Evolutionary conservation across 2,888 invertebrate species (phyloP).

Genomic region (Euproctis similis): DNA sequence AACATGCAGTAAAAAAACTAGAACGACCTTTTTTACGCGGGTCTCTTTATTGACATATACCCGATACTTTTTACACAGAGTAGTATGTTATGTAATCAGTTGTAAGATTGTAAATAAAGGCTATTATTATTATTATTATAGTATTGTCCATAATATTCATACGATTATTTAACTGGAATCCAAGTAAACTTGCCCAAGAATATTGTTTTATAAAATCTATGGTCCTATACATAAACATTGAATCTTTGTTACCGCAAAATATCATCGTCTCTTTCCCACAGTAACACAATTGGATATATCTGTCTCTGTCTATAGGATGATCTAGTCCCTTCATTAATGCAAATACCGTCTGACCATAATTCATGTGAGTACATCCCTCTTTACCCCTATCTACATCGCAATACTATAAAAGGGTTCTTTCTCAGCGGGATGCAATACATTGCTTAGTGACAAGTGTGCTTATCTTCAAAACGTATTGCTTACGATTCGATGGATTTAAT

Average conservation of each 20-base stretch:
- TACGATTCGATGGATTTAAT: slow-evolving; percentile 25
- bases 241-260: slow-evolving; percentile 20
- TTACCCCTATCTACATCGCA: no score
- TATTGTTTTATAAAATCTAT: background rate
- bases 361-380: slow-evolving; percentile 30
- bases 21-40: no score
- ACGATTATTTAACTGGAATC: no score
- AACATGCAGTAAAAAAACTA: no score
- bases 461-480: slow-evolving; percentile 22
- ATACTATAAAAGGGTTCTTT: slow-evolving; percentile 20
- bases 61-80: no score
- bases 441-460: slow-evolving; percentile 26
- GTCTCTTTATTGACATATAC: no score
- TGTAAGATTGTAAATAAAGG: no score
- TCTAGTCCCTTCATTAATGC: slow-evolving; percentile 29
- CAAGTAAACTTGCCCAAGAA: no score
- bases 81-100: no score
- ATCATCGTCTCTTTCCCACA: slow-evolving; percentile 11
- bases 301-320: slow-evolving; percentile 18
- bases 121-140: no score
- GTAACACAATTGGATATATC: slow-evolving; percentile 1
- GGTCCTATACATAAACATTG: slow-evolving; percentile 23
- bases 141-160: no score
- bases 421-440: slow-evolving; percentile 21
- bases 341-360: slow-evolving; percentile 25